phyloP scores from a whole-genome alignment of 1,140 invertebrate genomes.

The Eriosoma lanigerum region DNA sequence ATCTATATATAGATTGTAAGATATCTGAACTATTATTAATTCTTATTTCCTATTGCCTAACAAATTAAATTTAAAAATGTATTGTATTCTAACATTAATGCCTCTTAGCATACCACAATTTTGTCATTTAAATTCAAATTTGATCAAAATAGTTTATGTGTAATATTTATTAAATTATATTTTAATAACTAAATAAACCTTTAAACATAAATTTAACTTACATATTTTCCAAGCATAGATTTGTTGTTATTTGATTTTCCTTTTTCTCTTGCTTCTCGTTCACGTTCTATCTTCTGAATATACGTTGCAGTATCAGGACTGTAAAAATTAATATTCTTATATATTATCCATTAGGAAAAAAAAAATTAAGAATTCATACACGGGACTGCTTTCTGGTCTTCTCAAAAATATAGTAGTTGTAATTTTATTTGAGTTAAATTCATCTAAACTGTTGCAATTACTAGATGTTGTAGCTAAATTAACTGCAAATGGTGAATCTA shows the following conservation, averaged over 20 bases:
- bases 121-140: too few species aligned
- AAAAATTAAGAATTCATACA: conserved; percentile 54
- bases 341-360: not conserved
- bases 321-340: not conserved
- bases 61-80: too few species aligned
- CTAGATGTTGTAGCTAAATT: conserved; percentile 38
- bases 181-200: too few species aligned
- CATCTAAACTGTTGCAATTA: conserved; percentile 55
- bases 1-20: too few species aligned
- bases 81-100: too few species aligned
- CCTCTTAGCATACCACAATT: too few species aligned
- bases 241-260: conserved; percentile 89
- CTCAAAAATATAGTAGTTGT: conserved; percentile 73
- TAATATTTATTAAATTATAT: too few species aligned
- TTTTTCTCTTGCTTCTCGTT: conserved; percentile 84
- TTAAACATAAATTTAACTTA: conserved; percentile 11
- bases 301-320: conserved; percentile 86
- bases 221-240: conserved; percentile 94
- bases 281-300: conserved; percentile 86
- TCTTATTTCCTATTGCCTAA: too few species aligned
- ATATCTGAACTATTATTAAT: not conserved
- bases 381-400: conserved; percentile 71
- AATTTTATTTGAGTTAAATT: conserved; percentile 62
- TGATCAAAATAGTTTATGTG: too few species aligned
- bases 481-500: conserved; percentile 35